Conservation (phyloP, 1,140 invertebrate species). For the Odontomachus brunneus region DNA sequence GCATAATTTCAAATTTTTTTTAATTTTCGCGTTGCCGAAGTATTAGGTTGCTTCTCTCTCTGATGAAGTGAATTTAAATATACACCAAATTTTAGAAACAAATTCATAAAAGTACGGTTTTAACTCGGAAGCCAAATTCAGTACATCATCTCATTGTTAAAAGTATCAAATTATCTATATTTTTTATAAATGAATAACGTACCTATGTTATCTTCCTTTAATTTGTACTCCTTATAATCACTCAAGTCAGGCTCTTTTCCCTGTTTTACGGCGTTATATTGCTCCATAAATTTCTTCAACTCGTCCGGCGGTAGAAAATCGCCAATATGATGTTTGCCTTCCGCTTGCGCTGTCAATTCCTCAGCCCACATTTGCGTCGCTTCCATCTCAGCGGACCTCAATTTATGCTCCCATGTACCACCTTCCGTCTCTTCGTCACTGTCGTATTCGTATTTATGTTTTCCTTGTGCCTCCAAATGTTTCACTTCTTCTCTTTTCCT, state of each 20-base stretch:
- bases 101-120: too few relatives aligned
- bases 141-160: too few relatives aligned
- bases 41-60: too few relatives aligned
- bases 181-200: constrained; percentile 60
- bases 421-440: constrained; percentile 97
- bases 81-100: too few relatives aligned
- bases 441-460: constrained; percentile 96
- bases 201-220: constrained; percentile 97
- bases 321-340: constrained; percentile 98
- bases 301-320: constrained; percentile 98
- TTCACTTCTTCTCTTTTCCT: constrained; percentile 92
- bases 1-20: too few relatives aligned
- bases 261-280: constrained; percentile 94
- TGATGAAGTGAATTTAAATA: too few relatives aligned
- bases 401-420: constrained; percentile 98
- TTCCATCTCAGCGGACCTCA: constrained; percentile 95
- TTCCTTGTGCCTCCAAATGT: constrained; percentile 89
- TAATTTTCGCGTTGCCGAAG: too few relatives aligned
- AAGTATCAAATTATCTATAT: too few relatives aligned
- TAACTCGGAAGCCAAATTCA: too few relatives aligned
- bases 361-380: constrained; percentile 96
- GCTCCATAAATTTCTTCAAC: constrained; percentile 97
- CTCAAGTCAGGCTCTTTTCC: constrained; percentile 95
- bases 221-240: constrained; percentile 98
- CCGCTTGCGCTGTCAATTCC: constrained; percentile 93